Evolutionary conservation across 2,113 vertebrate species (phyloP).

Genomic region (Cyanistes caeruleus): DNA sequence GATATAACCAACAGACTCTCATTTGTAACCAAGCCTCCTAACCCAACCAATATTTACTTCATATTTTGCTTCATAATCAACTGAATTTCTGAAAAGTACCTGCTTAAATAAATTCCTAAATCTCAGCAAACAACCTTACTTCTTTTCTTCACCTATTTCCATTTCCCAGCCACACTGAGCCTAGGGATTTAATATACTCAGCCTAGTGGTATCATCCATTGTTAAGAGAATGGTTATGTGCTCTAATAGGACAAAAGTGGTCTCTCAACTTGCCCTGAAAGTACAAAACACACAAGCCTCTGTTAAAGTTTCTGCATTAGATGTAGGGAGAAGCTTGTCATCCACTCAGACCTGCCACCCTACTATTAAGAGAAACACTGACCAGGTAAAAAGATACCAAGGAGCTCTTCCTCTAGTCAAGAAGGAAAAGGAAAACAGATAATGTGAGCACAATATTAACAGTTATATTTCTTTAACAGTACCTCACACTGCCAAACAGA

Average conservation of each 20-base stretch:
- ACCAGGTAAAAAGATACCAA: background rate
- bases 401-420: background rate
- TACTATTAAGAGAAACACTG: background rate
- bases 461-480: background rate
- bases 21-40: background rate
- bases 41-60: background rate
- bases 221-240: background rate
- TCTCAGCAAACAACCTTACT: background rate
- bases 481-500: background rate
- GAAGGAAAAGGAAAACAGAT: background rate
- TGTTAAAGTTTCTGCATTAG: background rate
- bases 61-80: background rate
- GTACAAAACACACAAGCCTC: background rate
- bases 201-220: background rate
- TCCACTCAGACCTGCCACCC: background rate
- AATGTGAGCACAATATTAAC: background rate
- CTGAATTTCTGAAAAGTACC: background rate
- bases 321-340: background rate
- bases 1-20: background rate
- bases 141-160: background rate
- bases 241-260: background rate
- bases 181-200: background rate
- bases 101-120: background rate
- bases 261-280: background rate
- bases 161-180: background rate